These are phyloP conservation scores for Fistularia tabacaria DNA, from an alignment of 2,797 vertebrate species.

Conservation along the genomic window DNA sequence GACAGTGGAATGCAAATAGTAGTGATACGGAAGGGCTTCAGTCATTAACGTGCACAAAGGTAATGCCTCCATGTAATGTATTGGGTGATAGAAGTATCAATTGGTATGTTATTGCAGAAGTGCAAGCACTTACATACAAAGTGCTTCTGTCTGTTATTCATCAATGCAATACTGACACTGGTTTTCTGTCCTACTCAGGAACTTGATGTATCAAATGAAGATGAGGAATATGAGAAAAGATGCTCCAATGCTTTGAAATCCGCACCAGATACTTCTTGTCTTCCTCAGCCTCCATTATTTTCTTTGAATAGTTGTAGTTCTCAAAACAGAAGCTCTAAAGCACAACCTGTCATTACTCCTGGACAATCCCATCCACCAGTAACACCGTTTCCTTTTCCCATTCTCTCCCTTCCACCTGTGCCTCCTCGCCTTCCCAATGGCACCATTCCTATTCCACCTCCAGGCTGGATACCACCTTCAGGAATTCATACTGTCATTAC, in stretches of 20 bases:
- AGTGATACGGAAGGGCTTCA: conserved; percentile 67
- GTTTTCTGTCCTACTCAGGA: conserved; percentile 65
- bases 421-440: conserved; percentile 58
- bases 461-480: conserved; percentile 76
- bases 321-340: conserved; percentile 29
- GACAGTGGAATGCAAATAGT: conserved; percentile 54
- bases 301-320: conserved; percentile 71
- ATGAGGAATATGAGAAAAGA: conserved; percentile 76
- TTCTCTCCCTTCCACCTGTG: conserved; percentile 51
- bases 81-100: too few species aligned
- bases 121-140: too few species aligned
- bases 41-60: conserved; percentile 27
- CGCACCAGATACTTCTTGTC: conserved; percentile 66
- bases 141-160: neutral
- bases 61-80: conserved; percentile 21
- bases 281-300: conserved; percentile 67
- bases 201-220: conserved; percentile 78
- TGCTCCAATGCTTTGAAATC: conserved; percentile 72
- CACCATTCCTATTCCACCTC: conserved; percentile 67
- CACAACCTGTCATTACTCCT: conserved; percentile 54
- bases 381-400: conserved; percentile 35
- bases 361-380: conserved; percentile 18
- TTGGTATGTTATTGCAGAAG: neutral
- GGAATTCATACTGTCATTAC: conserved; percentile 67
- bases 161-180: neutral